Conservation (phyloP, 2,888 invertebrate genomes). For the Hetaerina titia region DNA sequence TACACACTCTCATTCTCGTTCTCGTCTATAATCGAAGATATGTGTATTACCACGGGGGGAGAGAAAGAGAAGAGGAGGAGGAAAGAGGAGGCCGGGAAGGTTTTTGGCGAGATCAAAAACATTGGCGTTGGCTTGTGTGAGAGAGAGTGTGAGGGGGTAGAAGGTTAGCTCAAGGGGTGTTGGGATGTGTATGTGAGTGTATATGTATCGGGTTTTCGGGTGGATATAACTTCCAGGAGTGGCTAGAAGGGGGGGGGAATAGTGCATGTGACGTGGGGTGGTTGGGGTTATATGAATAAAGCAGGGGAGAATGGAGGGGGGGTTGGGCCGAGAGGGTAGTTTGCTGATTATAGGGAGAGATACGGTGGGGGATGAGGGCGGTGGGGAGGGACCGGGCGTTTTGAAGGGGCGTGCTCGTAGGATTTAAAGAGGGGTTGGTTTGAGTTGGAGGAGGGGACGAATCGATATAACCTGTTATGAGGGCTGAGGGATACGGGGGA, state of each 20-base stretch:
- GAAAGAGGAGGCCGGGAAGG: background rate
- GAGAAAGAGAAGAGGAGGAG: background rate
- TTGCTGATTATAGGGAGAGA: slow-evolving; percentile 59
- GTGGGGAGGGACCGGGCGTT: background rate
- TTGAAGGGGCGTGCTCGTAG: background rate
- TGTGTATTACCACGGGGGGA: background rate
- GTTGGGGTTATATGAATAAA: background rate
- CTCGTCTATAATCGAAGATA: slow-evolving; percentile 18
- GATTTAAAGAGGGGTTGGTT: background rate
- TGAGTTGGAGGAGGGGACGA: background rate
- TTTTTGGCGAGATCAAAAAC: background rate
- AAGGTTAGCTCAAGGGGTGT: background rate
- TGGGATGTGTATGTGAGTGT: background rate
- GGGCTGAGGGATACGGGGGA: background rate
- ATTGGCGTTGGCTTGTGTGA: background rate
- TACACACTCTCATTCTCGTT: background rate
- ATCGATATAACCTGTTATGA: slow-evolving; percentile 49
- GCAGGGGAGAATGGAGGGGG: background rate
- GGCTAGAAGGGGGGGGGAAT: too few relatives aligned
- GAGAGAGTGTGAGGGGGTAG: background rate
- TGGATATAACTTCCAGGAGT: background rate
- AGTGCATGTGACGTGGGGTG: too few relatives aligned
- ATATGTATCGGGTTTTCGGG: slow-evolving; percentile 7
- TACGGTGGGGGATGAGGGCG: background rate
- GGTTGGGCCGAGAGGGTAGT: background rate